phyloP scores from a whole-genome alignment of 35 echinoderm and acorn worm genomes.

The Stichopus chloronotus region DNA sequence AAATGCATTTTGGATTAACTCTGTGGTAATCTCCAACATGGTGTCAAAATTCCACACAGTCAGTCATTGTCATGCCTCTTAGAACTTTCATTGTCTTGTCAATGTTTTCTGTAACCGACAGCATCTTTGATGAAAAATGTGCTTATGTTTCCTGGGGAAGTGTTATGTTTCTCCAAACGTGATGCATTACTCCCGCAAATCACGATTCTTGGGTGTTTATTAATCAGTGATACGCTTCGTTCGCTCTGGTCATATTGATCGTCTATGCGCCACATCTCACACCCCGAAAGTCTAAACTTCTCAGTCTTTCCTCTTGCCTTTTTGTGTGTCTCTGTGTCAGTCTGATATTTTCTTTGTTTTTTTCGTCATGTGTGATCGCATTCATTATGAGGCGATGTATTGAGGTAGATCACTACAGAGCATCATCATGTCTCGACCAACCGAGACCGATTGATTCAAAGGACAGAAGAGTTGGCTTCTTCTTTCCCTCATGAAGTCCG shows the following conservation, averaged over 20 bases:
- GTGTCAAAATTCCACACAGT: too few relatives aligned
- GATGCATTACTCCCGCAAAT: background rate
- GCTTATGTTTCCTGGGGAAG: background rate
- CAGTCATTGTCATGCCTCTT: too few relatives aligned
- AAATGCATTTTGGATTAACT: too few relatives aligned
- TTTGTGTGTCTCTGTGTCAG: background rate
- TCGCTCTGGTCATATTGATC: background rate
- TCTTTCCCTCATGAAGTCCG: background rate
- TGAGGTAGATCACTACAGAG: background rate
- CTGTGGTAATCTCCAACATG: too few relatives aligned
- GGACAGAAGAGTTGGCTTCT: background rate
- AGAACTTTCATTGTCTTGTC: too few relatives aligned
- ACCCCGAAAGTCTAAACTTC: background rate
- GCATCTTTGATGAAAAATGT: too few relatives aligned
- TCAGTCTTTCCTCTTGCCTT: background rate
- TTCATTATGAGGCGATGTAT: background rate
- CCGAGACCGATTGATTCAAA: conserved; percentile 11
- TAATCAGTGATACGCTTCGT: background rate
- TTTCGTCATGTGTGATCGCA: background rate
- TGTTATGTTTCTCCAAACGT: background rate
- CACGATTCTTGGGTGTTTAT: background rate
- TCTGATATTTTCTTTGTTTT: background rate
- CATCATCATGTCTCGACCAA: background rate
- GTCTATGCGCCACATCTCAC: background rate
- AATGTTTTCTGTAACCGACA: too few relatives aligned